Percentiles rank a stretch among this genome's conserved stretches.
Conservation (phyloP, 2,888 invertebrate genomes). For the Orchestes rusci region DNA sequence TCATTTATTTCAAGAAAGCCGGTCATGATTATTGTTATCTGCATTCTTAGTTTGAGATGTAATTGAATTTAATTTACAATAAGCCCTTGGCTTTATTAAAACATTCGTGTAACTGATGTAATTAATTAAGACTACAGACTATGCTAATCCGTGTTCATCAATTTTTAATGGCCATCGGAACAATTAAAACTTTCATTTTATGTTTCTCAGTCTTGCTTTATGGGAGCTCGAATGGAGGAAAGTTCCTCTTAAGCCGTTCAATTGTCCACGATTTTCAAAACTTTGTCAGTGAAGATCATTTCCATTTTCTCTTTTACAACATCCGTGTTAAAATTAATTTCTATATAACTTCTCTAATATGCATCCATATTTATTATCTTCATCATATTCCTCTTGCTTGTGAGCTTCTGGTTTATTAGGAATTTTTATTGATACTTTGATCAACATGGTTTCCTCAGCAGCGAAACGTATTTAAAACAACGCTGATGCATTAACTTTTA, state of each 20-base stretch:
- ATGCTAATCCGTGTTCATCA: slow-evolving; percentile 36
- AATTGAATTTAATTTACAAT: slow-evolving; percentile 25
- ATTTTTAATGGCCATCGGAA: slow-evolving; percentile 37
- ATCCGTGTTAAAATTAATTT: slow-evolving; percentile 19
- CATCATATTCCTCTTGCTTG: too few relatives aligned
- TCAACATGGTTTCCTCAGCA: too few relatives aligned
- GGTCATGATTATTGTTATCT: too few relatives aligned
- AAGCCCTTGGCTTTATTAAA: too few relatives aligned
- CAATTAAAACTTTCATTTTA: slow-evolving; percentile 37
- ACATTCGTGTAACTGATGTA: slow-evolving; percentile 25
- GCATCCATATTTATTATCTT: slow-evolving; percentile 13
- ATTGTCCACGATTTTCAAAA: slow-evolving; percentile 33
- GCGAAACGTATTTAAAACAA: too few relatives aligned
- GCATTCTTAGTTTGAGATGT: too few relatives aligned
- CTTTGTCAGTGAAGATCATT: slow-evolving; percentile 30
- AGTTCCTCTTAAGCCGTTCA: slow-evolving; percentile 34
- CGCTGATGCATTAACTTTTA: too few relatives aligned
- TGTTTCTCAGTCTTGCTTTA: slow-evolving; percentile 29
- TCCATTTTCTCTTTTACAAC: slow-evolving; percentile 20
- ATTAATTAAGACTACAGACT: slow-evolving; percentile 27
- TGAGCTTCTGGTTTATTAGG: too few relatives aligned
- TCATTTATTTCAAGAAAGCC: too few relatives aligned
- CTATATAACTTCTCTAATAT: slow-evolving; percentile 18
- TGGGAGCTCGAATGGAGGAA: slow-evolving; percentile 31
- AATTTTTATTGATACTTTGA: too few relatives aligned